phyloP scores from a whole-genome alignment of 2,888 invertebrate species.

The Hoplodrina blanda region DNA sequence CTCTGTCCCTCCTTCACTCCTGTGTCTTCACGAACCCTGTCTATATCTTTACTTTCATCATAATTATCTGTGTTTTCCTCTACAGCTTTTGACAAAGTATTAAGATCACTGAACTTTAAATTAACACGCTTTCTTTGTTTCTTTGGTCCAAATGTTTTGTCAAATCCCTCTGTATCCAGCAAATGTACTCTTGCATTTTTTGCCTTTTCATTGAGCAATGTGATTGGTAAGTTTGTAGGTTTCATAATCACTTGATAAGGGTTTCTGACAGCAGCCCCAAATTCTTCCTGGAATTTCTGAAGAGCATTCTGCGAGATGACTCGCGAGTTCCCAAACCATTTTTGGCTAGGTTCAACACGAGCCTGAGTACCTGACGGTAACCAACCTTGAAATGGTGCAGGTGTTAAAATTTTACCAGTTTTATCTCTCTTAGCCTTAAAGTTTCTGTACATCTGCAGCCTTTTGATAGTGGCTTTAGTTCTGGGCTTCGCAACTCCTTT shows the following conservation, averaged over 20 bases:
- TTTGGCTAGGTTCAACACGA: slow-evolving; percentile 98
- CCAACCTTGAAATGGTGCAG: slow-evolving; percentile 99
- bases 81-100: slow-evolving; percentile 94
- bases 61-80: slow-evolving; percentile 94
- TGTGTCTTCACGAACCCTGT: slow-evolving; percentile 95
- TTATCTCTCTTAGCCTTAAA: slow-evolving; percentile 98
- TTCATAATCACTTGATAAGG: slow-evolving; percentile 99
- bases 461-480: slow-evolving; percentile 98
- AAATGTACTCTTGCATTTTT: slow-evolving; percentile 98
- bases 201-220: slow-evolving; percentile 97
- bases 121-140: slow-evolving; percentile 97
- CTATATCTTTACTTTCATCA: slow-evolving; percentile 95
- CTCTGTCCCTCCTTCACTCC: slow-evolving; percentile 95
- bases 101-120: slow-evolving; percentile 93
- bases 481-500: slow-evolving; percentile 96
- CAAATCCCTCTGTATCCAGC: slow-evolving; percentile 98
- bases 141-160: slow-evolving; percentile 98
- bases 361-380: slow-evolving; percentile 97
- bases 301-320: slow-evolving; percentile 98
- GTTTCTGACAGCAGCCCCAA: slow-evolving; percentile 98
- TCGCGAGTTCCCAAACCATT: slow-evolving; percentile 99
- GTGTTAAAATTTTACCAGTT: slow-evolving; percentile 96
- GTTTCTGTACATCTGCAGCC: slow-evolving; percentile 99
- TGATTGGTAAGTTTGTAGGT: slow-evolving; percentile 98
- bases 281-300: slow-evolving; percentile 97